A percentile compares a stretch with the other conserved stretches of the same genome.
Evolutionary conservation across 2,888 invertebrate species (phyloP).

Genomic region (Mycogona germanica): DNA sequence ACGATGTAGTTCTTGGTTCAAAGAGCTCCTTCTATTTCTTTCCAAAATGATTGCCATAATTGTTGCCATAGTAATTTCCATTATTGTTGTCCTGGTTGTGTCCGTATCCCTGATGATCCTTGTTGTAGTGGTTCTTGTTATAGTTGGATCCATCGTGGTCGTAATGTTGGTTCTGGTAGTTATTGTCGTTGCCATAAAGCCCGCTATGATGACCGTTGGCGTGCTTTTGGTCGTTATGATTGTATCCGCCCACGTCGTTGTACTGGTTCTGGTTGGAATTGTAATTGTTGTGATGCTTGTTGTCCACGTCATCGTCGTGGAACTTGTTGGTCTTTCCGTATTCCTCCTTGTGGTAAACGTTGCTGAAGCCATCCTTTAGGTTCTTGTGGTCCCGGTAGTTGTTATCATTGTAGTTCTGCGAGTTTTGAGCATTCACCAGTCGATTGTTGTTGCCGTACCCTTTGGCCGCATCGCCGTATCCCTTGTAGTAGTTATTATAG

Average conservation of each 20-base stretch:
- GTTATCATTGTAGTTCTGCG: not conserved
- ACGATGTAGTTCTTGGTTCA: too few relatives aligned
- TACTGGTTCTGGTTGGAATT: slow-evolving; percentile 10
- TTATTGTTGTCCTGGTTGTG: not conserved
- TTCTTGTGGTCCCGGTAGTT: not conserved
- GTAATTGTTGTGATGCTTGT: not conserved
- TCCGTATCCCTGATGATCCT: slow-evolving; percentile 1
- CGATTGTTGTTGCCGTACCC: not conserved
- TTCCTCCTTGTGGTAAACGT: slow-evolving; percentile 15
- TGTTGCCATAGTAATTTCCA: too few relatives aligned
- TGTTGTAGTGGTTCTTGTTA: not conserved
- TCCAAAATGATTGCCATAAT: not conserved
- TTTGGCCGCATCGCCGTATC: slow-evolving; percentile 1
- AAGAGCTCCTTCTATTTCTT: too few relatives aligned
- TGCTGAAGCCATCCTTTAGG: slow-evolving; percentile 7
- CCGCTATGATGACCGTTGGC: slow-evolving; percentile 9
- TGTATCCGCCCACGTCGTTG: slow-evolving; percentile 3
- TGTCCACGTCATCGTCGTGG: not conserved
- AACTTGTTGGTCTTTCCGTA: slow-evolving; percentile 7
- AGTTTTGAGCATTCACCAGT: not conserved
- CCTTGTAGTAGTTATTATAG: slow-evolving; percentile 8
- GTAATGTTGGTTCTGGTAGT: slow-evolving; percentile 13
- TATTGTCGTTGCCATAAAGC: slow-evolving; percentile 13
- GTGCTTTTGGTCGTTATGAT: slow-evolving; percentile 9
- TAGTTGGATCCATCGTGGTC: not conserved